phyloP scores from a whole-genome alignment of 1,140 invertebrate species.

The Episyrphus balteatus region DNA sequence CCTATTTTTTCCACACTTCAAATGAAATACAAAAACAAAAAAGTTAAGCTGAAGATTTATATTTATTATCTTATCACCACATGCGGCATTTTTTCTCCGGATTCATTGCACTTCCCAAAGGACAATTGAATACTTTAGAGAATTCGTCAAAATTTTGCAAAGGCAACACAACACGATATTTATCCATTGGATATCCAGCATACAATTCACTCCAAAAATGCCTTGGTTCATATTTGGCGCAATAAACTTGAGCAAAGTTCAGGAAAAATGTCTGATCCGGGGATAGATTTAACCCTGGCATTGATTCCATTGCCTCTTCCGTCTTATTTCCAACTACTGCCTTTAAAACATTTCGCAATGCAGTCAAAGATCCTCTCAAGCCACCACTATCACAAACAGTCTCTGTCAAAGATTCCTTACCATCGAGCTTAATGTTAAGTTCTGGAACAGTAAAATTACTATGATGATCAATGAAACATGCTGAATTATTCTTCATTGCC shows the following conservation, averaged over 20 bases:
- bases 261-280: conserved; percentile 84
- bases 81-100: conserved; percentile 38
- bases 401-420: conserved; percentile 51
- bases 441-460: conserved; percentile 26
- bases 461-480: conserved; percentile 69
- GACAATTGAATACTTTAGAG: conserved; percentile 51
- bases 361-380: conserved; percentile 74
- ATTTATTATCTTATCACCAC: conserved; percentile 16
- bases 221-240: not conserved
- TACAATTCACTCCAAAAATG: not conserved
- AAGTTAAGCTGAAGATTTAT: no score
- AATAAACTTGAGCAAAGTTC: conserved; percentile 67
- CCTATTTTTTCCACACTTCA: no score
- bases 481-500: conserved; percentile 15
- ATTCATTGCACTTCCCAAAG: conserved; percentile 46
- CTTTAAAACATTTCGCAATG: conserved; percentile 45
- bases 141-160: conserved; percentile 56
- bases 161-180: conserved; percentile 50
- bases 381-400: conserved; percentile 78
- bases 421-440: conserved; percentile 44
- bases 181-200: not conserved
- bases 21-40: no score
- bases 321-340: conserved; percentile 37
- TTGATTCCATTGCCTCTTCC: conserved; percentile 21
- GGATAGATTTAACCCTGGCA: conserved; percentile 72